These are phyloP conservation scores for Sarcophaga caerulescens DNA, from an alignment of 2,888 invertebrate species.

Conservation along the genomic window DNA sequence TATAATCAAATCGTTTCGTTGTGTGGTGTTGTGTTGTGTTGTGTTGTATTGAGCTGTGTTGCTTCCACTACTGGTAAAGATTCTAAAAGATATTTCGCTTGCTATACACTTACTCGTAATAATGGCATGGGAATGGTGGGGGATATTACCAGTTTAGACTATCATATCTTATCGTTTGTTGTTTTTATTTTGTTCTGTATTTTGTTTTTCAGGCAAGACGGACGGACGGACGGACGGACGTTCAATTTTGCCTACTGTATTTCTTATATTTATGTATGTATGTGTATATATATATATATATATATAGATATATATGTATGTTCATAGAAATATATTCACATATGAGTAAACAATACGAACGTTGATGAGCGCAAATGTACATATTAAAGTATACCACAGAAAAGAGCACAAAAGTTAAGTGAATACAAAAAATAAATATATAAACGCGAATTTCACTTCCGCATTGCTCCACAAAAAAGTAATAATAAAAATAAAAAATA, in stretches of 20 bases:
- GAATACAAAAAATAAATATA: slow-evolving; percentile 75
- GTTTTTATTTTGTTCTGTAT: slow-evolving; percentile 6
- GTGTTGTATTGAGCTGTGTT: neutral
- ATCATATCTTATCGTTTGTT: slow-evolving; percentile 56
- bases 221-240: slow-evolving; percentile 60
- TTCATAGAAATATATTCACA: neutral
- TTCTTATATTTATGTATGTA: slow-evolving; percentile 41
- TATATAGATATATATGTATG: slow-evolving; percentile 35
- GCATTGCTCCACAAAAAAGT: slow-evolving; percentile 81
- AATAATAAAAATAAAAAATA: slow-evolving; percentile 53
- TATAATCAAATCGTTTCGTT: slow-evolving; percentile 54
- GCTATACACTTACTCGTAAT: neutral
- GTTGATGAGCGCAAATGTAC: slow-evolving; percentile 54
- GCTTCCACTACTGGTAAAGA: slow-evolving; percentile 46
- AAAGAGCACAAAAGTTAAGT: slow-evolving; percentile 63
- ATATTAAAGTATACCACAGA: slow-evolving; percentile 59
- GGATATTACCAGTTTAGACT: slow-evolving; percentile 39
- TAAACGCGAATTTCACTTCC: slow-evolving; percentile 80
- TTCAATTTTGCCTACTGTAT: slow-evolving; percentile 42
- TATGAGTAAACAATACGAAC: neutral
- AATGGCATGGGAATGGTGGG: slow-evolving; percentile 42
- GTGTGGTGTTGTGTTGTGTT: neutral
- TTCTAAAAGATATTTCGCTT: slow-evolving; percentile 52
- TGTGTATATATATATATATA: slow-evolving; percentile 41
- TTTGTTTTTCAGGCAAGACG: slow-evolving; percentile 48